Percentiles rank a stretch among this genome's conserved stretches.
Conservation (phyloP, 2,888 invertebrate genomes). For the Eupithecia exiguata region DNA sequence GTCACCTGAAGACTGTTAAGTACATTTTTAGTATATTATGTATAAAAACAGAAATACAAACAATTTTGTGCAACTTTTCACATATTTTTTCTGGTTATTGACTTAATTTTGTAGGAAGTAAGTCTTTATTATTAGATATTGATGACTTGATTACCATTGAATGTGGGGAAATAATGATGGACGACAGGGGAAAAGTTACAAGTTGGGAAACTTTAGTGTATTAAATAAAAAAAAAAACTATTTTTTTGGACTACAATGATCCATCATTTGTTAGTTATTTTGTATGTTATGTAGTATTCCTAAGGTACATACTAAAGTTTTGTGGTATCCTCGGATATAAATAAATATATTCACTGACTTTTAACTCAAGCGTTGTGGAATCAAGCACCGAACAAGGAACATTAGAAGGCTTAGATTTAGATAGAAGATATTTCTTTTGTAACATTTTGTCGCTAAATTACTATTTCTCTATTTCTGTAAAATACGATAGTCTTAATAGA, state of each 20-base stretch:
- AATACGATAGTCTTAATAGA: neutral
- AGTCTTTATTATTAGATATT: neutral
- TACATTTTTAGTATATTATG: too few relatives aligned
- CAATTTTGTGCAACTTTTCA: neutral
- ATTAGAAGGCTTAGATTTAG: too few relatives aligned
- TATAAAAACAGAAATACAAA: too few relatives aligned
- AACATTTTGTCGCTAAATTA: neutral
- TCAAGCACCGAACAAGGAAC: too few relatives aligned
- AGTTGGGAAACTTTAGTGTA: neutral
- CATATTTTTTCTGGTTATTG: neutral
- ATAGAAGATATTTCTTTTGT: too few relatives aligned
- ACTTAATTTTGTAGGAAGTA: neutral
- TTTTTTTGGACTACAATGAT: too few relatives aligned
- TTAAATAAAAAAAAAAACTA: too few relatives aligned
- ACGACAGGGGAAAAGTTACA: neutral
- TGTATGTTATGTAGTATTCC: too few relatives aligned
- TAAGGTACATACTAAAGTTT: too few relatives aligned
- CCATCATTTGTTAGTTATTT: too few relatives aligned
- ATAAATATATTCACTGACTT: neutral
- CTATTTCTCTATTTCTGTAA: neutral
- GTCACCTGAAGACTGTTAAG: too few relatives aligned
- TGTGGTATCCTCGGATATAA: neutral
- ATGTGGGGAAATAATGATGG: neutral
- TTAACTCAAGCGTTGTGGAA: neutral
- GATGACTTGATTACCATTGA: neutral